Percentiles rank a stretch among this genome's conserved stretches.
Conservation (phyloP, 2,888 invertebrate genomes). For the Meteorus colon region DNA sequence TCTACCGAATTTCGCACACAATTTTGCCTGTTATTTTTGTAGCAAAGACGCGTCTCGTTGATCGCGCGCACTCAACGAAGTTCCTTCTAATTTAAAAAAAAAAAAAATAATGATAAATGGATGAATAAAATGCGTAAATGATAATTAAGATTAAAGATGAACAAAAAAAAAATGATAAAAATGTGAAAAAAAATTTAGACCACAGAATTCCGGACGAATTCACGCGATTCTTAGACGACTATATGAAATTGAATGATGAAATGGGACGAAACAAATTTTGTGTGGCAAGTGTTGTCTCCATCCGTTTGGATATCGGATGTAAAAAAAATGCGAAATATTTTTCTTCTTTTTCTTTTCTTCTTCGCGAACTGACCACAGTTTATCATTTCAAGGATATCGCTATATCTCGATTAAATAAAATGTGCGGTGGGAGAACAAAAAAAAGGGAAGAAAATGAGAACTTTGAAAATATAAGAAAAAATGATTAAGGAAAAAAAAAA, state of each 20-base stretch:
- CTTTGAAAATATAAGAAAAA: conserved; percentile 24
- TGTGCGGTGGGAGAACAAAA: background rate
- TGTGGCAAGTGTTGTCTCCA: conserved; percentile 22
- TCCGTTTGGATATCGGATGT: conserved; percentile 33
- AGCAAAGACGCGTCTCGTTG: conserved; percentile 52
- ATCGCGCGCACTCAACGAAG: conserved; percentile 57
- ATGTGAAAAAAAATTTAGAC: conserved; percentile 4
- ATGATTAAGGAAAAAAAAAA: conserved; percentile 24
- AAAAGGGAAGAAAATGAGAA: background rate
- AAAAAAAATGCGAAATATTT: conserved; percentile 26
- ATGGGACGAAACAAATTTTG: conserved; percentile 17
- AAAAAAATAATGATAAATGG: conserved; percentile 33
- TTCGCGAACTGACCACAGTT: too few relatives aligned
- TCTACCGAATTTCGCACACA: conserved; percentile 43
- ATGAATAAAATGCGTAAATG: conserved; percentile 1
- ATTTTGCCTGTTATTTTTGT: conserved; percentile 67
- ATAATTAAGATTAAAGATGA: background rate
- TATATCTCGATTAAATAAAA: background rate
- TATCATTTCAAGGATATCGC: background rate
- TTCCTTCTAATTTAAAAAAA: conserved; percentile 50
- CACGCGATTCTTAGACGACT: conserved; percentile 26
- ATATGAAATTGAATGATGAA: conserved; percentile 32
- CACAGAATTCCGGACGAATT: conserved; percentile 29
- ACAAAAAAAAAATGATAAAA: background rate
- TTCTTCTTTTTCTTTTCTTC: conserved; percentile 26